A percentile compares a stretch with the other conserved stretches of the same genome.
Conservation (phyloP, 2,888 invertebrate genomes). For the Oxyteleia sp. region DNA sequence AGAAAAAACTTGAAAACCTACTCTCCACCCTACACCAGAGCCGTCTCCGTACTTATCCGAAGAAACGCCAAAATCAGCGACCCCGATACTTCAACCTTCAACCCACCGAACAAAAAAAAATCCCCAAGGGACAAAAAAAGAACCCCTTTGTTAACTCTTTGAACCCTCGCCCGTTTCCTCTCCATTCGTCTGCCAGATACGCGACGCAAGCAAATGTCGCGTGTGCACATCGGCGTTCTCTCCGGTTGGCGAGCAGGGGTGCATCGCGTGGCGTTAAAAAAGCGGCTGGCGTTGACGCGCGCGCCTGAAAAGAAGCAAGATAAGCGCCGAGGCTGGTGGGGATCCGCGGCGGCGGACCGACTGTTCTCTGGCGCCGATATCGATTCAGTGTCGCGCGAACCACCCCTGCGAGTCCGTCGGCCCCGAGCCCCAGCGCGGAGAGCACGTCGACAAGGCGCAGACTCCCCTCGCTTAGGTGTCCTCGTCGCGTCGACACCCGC, state of each 20-base stretch:
- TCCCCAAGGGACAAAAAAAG: too few relatives aligned
- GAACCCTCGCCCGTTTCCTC: neutral
- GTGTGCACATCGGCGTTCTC: constrained; percentile 36
- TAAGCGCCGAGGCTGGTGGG: neutral
- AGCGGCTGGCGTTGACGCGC: constrained; percentile 32
- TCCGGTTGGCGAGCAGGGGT: constrained; percentile 38
- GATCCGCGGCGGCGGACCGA: neutral
- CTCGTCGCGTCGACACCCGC: constrained; percentile 30
- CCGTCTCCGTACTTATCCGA: too few relatives aligned
- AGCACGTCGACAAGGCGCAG: constrained; percentile 18
- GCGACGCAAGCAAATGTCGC: constrained; percentile 22
- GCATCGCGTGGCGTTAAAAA: constrained; percentile 41
- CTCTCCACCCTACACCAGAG: too few relatives aligned
- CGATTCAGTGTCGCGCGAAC: constrained; percentile 49
- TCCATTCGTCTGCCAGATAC: neutral
- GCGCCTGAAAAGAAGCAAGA: constrained; percentile 20
- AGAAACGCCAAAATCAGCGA: too few relatives aligned
- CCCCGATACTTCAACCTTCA: too few relatives aligned
- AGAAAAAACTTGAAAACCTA: too few relatives aligned
- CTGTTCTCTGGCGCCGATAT: constrained; percentile 41
- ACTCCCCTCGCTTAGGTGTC: constrained; percentile 16
- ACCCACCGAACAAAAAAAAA: too few relatives aligned
- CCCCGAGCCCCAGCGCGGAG: neutral
- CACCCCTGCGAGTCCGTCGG: constrained; percentile 25
- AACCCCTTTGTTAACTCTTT: too few relatives aligned